Base-by-base conservation (phyloP, 2,888 invertebrate genomes). In the Apotomis betuletana region DNA sequence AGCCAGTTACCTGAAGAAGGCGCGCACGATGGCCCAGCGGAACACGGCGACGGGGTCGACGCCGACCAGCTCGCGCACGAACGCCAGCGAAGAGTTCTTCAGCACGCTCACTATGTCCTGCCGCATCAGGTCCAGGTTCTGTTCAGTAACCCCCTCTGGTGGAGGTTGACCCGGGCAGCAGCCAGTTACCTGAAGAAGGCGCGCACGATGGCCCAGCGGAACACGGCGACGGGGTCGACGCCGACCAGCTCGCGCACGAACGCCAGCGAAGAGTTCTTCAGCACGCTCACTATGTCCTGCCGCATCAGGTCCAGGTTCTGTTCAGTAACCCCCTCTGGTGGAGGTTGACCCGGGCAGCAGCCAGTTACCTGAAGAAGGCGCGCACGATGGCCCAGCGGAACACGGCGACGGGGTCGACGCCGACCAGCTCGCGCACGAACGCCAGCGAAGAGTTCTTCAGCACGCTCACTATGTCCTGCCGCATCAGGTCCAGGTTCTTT, bases 241-340 rank as follows among this genome's bases (percentile, higher is more conserved):
- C 98, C 98, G 59, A 98, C 98, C 73, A 99, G 91, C 87, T 99
- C 98, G 55, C 98, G 94, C 4, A 99, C 98, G 88, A 99, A 98
- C 0, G 98, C 97, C 88, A 98, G 95, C 71, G 97, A 97, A 72
- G 98, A 98, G 90, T 98, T 98, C 91, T 99, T 99, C 78, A 99
- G 87, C 61, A 98, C 98, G 74, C 97, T 97, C 74, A 99, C 41
- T 41, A 41, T 41, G 6, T 6, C 41, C 41, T 41, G 41, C 41
- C 41, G 95, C 97, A 41, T 41, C 41, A 41, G 5, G 41, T 41
- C 41, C 41, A 41, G 41, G 41, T 41, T 41, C 41, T 41, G 6
- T 41, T 4, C 5, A 6, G 41, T 5, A 6, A 41, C 5, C 41
- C 15, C 41, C 6, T 41, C 41, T 5, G 1, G 5, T 6, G 5